Conservation (phyloP, 2,888 invertebrate species). For the Mongoloraphidia duomilia region DNA sequence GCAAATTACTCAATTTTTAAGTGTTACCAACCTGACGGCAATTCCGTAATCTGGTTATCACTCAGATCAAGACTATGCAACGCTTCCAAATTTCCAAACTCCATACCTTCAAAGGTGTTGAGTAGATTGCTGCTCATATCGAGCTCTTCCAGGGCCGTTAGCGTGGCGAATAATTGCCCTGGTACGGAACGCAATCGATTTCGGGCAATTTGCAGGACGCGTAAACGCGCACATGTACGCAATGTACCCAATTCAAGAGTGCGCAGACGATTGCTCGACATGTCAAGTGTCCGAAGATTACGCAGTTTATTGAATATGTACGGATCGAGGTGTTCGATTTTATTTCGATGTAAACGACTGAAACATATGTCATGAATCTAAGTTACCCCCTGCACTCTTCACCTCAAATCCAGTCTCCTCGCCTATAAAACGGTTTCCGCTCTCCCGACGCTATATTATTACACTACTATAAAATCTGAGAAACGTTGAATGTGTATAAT, state of each 20-base stretch:
- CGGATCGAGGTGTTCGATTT: conserved; percentile 43
- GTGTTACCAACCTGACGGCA: conserved; percentile 33
- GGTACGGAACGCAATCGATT: conserved; percentile 46
- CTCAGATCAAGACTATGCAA: conserved; percentile 51
- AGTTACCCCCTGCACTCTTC: too few relatives aligned
- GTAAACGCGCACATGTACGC: conserved; percentile 39
- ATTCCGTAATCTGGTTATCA: conserved; percentile 47
- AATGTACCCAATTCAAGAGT: conserved; percentile 43
- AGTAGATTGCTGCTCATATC: conserved; percentile 57
- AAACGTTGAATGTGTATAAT: too few relatives aligned
- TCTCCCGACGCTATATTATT: too few relatives aligned
- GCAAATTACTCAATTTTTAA: not conserved
- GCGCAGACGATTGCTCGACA: conserved; percentile 49
- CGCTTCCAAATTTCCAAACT: conserved; percentile 38
- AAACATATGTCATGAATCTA: conserved; percentile 20
- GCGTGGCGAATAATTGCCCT: conserved; percentile 39
- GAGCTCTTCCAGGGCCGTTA: conserved; percentile 46
- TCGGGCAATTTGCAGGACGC: conserved; percentile 49
- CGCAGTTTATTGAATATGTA: conserved; percentile 41
- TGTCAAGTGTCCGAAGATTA: conserved; percentile 50
- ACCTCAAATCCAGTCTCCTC: too few relatives aligned
- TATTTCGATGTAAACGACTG: conserved; percentile 52
- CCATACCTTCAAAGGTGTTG: conserved; percentile 38
- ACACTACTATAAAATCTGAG: too few relatives aligned
- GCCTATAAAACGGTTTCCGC: too few relatives aligned